Base-by-base conservation (phyloP, 2,113 vertebrate genomes). In the Pomatorhinus ruficollis region DNA sequence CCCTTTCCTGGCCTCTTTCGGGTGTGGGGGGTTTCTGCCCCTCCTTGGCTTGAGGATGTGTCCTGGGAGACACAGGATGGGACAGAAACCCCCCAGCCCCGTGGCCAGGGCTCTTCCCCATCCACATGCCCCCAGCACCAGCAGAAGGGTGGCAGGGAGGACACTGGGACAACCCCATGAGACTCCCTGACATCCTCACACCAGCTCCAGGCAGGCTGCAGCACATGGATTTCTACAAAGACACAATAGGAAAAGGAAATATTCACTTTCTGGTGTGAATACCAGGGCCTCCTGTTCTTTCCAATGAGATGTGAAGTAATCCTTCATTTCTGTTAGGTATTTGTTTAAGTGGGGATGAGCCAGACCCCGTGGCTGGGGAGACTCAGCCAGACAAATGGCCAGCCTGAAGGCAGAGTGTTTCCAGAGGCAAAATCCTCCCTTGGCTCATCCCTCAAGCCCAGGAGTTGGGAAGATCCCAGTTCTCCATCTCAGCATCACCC, bases 61-160 rank as follows among this genome's bases (percentile, higher is more conserved):
- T 6, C 66, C 53, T 24, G 31, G 27, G 24, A 30, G 15, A 42
- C 20, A 7, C 23, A 9, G 9, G 30, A 15, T 9, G 33, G 42
- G 24, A n/a, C 5, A 57, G 35, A 60, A 17, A 11, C 10, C 28
- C 33, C 44, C 22, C 56, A 45, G 20, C 47, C 37, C 22, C 39
- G 12, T 0, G 1, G 6, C 9, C 61, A 42, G 47, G 70, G 71
- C 56, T 11, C 2, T 42, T 40, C 45, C 84, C 86, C 19, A 37
- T 6, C 35, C 15, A 3, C 2, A 0, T 0, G 0, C 4, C 6
- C 11, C 15, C 31, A 22, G 50, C 21, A 65, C 5, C 74, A 25
- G 39, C 37, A 47, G 16, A 4, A 40, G 24, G 28, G 9, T 10
- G 42, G 24, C 44, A 63, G 44, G 42, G 61, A 37, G 31, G 37